A percentile compares a stretch with the other conserved stretches of the same genome.
These are phyloP conservation scores for Anguilla rostrata DNA, from an alignment of 2,113 vertebrate species.

Conservation along the genomic window DNA sequence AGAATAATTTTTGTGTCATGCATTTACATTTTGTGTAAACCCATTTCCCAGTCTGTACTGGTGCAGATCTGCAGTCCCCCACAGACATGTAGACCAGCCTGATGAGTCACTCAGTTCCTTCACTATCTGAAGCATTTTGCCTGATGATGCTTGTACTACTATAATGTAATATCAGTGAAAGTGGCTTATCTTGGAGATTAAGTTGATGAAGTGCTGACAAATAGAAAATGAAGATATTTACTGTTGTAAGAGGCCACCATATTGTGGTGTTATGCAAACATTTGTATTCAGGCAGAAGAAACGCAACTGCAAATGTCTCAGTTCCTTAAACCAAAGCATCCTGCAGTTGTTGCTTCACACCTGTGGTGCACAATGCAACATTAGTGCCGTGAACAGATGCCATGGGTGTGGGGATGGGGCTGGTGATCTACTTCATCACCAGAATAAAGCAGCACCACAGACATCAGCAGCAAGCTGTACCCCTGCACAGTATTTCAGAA, in stretches of 20 bases:
- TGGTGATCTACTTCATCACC: not conserved
- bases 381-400: not conserved
- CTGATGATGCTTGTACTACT: not conserved
- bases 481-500: constrained; percentile 16
- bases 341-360: not conserved
- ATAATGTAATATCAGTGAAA: not conserved
- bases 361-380: not conserved
- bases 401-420: not conserved
- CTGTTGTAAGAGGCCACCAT: not conserved
- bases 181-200: not conserved
- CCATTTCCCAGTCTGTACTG: not conserved
- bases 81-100: not conserved
- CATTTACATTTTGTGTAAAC: not conserved
- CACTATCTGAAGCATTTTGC: not conserved
- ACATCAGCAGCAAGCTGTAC: not conserved
- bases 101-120: not conserved
- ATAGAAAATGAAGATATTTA: not conserved
- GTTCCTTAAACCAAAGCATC: not conserved
- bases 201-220: not conserved
- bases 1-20: not conserved
- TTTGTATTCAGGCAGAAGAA: not conserved
- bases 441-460: not conserved
- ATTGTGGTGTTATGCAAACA: not conserved
- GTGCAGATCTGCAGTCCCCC: not conserved
- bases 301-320: not conserved